Percentiles rank a stretch among this genome's conserved stretches.
phyloP scores from a whole-genome alignment of 2,888 invertebrate species.

The Pseudeuparius sepicola region DNA sequence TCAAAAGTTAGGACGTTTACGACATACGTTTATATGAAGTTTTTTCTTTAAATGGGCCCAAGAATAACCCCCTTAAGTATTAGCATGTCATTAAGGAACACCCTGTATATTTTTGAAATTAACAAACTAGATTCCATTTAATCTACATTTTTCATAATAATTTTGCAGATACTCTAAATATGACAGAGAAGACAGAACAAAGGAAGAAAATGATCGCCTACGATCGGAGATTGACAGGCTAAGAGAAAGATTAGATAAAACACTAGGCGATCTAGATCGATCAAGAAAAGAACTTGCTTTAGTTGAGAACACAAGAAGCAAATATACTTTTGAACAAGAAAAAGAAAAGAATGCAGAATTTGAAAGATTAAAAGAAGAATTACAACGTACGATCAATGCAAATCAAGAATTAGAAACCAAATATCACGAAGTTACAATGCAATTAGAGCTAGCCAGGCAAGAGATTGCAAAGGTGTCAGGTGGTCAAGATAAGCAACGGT shows the following conservation, averaged over 20 bases:
- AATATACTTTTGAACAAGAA: conserved; percentile 68
- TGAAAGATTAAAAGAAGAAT: conserved; percentile 62
- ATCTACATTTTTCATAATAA: no score
- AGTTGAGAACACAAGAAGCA: conserved; percentile 66
- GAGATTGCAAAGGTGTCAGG: conserved; percentile 66
- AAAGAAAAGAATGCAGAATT: conserved; percentile 53
- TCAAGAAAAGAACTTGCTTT: conserved; percentile 67
- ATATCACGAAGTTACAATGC: conserved; percentile 70
- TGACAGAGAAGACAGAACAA: conserved; percentile 57
- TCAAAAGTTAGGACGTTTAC: no score
- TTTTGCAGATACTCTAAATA: conserved; percentile 16
- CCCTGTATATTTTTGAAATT: no score
- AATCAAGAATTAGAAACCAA: conserved; percentile 64
- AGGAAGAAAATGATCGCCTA: conserved; percentile 67
- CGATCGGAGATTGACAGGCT: conserved; percentile 74
- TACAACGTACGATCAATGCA: conserved; percentile 54
- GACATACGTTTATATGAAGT: no score
- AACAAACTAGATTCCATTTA: no score
- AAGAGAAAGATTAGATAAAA: conserved; percentile 70
- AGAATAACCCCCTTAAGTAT: no score
- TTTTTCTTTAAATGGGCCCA: no score
- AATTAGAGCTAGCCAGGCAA: conserved; percentile 68
- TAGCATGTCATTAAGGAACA: no score
- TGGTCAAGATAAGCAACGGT: conserved; percentile 69
- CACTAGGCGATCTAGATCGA: conserved; percentile 67